Conservation (phyloP, 2,888 invertebrate species). For the Lasioglossum morio region DNA sequence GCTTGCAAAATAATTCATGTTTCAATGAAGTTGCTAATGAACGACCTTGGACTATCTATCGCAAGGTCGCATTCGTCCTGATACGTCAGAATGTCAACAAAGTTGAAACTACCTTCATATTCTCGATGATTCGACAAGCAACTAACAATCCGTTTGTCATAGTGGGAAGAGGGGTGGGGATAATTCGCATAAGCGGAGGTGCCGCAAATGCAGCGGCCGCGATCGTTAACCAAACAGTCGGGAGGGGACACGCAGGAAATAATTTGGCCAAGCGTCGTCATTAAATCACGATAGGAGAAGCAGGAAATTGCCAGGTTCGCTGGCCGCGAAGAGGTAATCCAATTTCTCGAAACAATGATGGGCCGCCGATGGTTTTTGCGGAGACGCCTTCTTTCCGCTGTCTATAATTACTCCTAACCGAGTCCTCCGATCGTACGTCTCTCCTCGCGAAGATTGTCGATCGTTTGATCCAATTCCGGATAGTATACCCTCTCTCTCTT, state of each 20-base stretch:
- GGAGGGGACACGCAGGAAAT: constrained; percentile 62
- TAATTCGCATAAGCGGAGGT: constrained; percentile 34
- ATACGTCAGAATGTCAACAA: not conserved
- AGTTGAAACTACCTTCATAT: not conserved
- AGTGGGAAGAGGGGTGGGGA: constrained; percentile 11
- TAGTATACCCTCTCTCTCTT: constrained; percentile 15
- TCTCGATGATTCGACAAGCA: not conserved
- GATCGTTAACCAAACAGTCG: constrained; percentile 59
- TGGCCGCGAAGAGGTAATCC: constrained; percentile 63
- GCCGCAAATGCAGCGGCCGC: constrained; percentile 32
- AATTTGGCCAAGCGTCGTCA: constrained; percentile 66
- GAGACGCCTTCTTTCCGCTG: constrained; percentile 33
- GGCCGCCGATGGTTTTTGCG: constrained; percentile 53
- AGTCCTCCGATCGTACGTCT: constrained; percentile 60
- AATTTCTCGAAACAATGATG: constrained; percentile 67
- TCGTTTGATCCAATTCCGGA: constrained; percentile 71
- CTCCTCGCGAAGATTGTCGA: constrained; percentile 66
- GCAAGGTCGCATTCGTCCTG: not conserved
- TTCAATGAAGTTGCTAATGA: not conserved
- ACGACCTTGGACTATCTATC: not conserved
- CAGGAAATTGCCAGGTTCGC: constrained; percentile 71
- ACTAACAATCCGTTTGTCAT: not conserved
- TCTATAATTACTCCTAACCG: constrained; percentile 71
- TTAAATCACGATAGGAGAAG: constrained; percentile 60
- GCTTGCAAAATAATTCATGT: not conserved